Evolutionary conservation across 2,797 vertebrate genomes (phyloP), one percentile per base, ranked within the genome.

Genomic region (Coccyzus lansbergi): DNA sequence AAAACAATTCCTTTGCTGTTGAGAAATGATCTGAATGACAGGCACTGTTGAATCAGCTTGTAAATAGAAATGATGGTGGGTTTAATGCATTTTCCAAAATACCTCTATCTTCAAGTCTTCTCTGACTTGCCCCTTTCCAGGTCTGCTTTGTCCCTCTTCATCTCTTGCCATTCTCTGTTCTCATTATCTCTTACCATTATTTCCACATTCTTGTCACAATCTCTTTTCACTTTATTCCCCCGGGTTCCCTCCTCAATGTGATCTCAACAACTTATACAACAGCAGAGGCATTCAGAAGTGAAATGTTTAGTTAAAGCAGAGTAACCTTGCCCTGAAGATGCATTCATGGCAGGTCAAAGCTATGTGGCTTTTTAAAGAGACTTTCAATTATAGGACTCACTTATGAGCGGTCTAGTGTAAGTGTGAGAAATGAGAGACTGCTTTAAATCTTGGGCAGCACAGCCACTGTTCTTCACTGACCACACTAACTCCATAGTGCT

Each of bases 11-110:
- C 82, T 92, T 95, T 92, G 87, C 91, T 93, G 92, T 95, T 94
- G 90, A 94, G 93, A 94, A 96, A 96, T 89, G 95, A 93, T 95
- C 89, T 92, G 90, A 94, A 91, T 87, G 90, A 72, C 92, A 96
- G 95, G 68, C 53, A 21, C 49, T 96, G 95, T 94, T 96, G 94
- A 95, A 86, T 97, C 94, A 94, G 94, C 95, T 94, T 94, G 83
- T 92, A 95, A 91, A 77, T 86, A 80, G 84, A 93, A 96, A 93
- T 76, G 64, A 83, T 90, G 44, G 77, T 93, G 64, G 71, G 53
- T 88, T 95, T 6, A 9, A 28, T 46, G 60, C 58, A 49, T 86
- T 90, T 93, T 93, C 88, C 81, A 82, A 88, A 92, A 91, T 70
- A 92, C 67, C 67, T 93, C 63, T 82, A 48, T 86, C 49, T 63